These are phyloP conservation scores for Poicephalus meyeri DNA, from an alignment of 2,113 vertebrate genomes.

Conservation along the genomic window DNA sequence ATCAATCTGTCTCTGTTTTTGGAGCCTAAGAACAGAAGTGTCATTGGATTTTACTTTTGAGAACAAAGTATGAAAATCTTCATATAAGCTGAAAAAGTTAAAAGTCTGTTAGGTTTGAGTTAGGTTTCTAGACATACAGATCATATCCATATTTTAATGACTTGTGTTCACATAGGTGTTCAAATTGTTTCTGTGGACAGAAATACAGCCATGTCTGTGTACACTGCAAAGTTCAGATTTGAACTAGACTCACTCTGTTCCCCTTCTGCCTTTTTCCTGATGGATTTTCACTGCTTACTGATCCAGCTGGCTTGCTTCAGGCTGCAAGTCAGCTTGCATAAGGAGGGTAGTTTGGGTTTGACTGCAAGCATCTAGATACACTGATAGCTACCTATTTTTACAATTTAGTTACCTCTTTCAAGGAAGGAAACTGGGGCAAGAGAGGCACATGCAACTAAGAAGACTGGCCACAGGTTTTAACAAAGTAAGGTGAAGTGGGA, in stretches of 20 bases:
- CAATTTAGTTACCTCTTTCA: background rate
- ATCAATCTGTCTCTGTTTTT: slow-evolving; percentile 7
- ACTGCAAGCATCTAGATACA: background rate
- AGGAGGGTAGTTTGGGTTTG: background rate
- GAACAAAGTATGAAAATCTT: background rate
- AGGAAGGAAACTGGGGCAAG: background rate
- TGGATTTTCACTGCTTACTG: background rate
- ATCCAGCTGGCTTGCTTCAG: background rate
- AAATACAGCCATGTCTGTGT: background rate
- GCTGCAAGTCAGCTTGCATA: background rate
- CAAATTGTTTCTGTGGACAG: background rate
- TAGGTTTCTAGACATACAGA: background rate
- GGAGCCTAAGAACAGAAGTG: background rate
- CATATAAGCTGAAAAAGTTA: background rate
- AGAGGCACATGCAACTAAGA: background rate
- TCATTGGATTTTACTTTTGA: background rate
- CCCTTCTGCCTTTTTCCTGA: background rate
- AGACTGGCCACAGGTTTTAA: background rate
- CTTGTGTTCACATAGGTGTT: fast-evolving
- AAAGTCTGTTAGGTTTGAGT: background rate
- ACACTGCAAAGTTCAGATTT: background rate
- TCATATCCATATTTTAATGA: background rate
- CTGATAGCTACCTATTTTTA: background rate
- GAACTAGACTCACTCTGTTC: background rate
- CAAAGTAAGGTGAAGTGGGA: background rate